Evolutionary conservation across 1,140 invertebrate genomes (phyloP), one percentile per base, ranked within the genome.

Genomic region (Calephelis virginiensis): DNA sequence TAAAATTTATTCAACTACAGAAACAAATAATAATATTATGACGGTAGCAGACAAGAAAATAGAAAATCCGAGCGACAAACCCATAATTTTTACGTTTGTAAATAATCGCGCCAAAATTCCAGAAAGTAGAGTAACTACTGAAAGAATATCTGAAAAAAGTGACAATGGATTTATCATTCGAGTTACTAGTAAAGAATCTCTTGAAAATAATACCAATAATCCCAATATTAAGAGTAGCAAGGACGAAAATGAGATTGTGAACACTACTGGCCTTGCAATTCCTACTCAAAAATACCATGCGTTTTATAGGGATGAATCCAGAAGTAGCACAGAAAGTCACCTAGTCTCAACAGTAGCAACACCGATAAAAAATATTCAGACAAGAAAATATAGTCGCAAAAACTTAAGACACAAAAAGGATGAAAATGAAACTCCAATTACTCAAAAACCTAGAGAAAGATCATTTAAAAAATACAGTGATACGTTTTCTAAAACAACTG

Each of bases 281-380:
- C 73, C 83, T 7, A 88, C 79, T 60, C 74, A 80, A 66, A 90
- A 85, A 70, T 90, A 85, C 66, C 88, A 90, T 59, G 77, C 88
- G 8, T 86, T 80, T 68, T 90, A 84, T 68, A 89, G 85, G 66
- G 81, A 85, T 46, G 67, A 65, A 12, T 14, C 38, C 13, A 59
- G 53, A 37, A 65, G 56, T 46, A 47, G 10, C 14, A 45, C 53
- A 0, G 50, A 56, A 65, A 59, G 11, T 28, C 53, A 65, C 37
- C 11, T 14, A 45, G 56, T 45, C 43, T 45, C 50, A 45, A 80
- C 75, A n/a, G 68, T 68, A 17, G 71, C 67, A 8, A 78, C 83
- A 45, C 71, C 75, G 10, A 83, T 88, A 63, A 86, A 77, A 77
- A 90, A 89, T 70, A 76, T 88, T 62, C 78, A 80, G 71, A 83